These are phyloP conservation scores for Archivesica marissinica DNA, from an alignment of 1,140 invertebrate genomes.

Conservation along the genomic window DNA sequence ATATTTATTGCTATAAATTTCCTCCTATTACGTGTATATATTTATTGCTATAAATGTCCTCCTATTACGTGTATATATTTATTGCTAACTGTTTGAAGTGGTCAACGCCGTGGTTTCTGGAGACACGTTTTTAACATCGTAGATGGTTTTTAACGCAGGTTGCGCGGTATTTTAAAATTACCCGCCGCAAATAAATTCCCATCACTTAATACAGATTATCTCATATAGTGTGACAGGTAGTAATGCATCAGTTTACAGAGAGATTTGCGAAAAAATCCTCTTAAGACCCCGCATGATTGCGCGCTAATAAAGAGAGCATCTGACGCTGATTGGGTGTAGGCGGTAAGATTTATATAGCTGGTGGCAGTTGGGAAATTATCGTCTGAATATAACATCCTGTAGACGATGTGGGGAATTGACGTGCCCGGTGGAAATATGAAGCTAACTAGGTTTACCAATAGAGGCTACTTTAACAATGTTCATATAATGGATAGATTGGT, in stretches of 20 bases:
- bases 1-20: background rate
- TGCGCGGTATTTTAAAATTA: background rate
- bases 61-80: background rate
- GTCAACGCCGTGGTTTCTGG: background rate
- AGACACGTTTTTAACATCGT: background rate
- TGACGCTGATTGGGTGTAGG: conserved; percentile 15
- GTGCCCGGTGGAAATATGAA: too few species aligned
- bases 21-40: background rate
- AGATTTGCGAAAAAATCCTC: background rate
- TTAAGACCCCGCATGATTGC: background rate
- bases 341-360: conserved; percentile 4
- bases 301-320: background rate
- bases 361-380: background rate
- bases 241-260: background rate
- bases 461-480: too few species aligned
- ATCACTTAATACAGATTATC: background rate
- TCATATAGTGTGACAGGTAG: background rate
- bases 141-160: too few species aligned
- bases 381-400: background rate
- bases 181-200: background rate
- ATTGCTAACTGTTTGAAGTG: background rate
- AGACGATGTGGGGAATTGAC: background rate
- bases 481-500: too few species aligned
- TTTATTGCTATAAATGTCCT: background rate
- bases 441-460: too few species aligned